These are phyloP conservation scores for Hirtodrosophila duncani DNA, from an alignment of 2,888 invertebrate genomes.

Conservation along the genomic window DNA sequence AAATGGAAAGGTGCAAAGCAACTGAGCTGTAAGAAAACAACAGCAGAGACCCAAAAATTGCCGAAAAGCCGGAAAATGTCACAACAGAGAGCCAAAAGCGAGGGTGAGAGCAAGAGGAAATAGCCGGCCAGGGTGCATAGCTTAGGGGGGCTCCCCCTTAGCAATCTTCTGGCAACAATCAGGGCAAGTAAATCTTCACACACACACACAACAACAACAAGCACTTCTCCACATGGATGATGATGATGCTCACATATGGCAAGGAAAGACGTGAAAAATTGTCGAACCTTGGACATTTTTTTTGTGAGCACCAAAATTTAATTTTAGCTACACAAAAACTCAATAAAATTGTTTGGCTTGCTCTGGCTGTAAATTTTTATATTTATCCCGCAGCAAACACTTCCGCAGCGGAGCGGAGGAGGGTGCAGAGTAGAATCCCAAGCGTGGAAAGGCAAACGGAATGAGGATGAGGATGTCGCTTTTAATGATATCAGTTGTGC, in stretches of 20 bases:
- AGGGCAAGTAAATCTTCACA: slow-evolving; percentile 28
- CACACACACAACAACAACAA: neutral
- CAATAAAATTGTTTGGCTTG: slow-evolving; percentile 56
- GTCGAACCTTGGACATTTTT: slow-evolving; percentile 34
- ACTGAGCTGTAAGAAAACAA: slow-evolving; percentile 58
- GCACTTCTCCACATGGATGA: no score
- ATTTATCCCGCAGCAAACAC: slow-evolving; percentile 49
- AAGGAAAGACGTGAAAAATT: slow-evolving; percentile 43
- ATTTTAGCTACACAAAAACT: slow-evolving; percentile 60
- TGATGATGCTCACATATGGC: slow-evolving; percentile 30
- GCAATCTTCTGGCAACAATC: no score
- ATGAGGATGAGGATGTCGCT: slow-evolving; percentile 49
- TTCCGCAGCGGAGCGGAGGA: slow-evolving; percentile 43
- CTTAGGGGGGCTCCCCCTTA: slow-evolving; percentile 6
- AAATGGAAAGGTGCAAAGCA: slow-evolving; percentile 54
- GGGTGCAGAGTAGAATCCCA: neutral
- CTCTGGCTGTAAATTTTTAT: slow-evolving; percentile 48
- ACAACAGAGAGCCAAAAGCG: slow-evolving; percentile 19
- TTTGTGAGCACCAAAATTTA: slow-evolving; percentile 57
- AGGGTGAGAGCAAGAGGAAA: neutral
- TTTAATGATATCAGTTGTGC: slow-evolving; percentile 63
- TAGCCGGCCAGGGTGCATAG: neutral
- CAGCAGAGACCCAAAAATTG: slow-evolving; percentile 22
- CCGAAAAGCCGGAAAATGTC: slow-evolving; percentile 54
- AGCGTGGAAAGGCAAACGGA: slow-evolving; percentile 1